Evolutionary conservation across 1,140 invertebrate genomes (phyloP), one percentile per base, ranked within the genome.

Genomic region (Achroia grisella): DNA sequence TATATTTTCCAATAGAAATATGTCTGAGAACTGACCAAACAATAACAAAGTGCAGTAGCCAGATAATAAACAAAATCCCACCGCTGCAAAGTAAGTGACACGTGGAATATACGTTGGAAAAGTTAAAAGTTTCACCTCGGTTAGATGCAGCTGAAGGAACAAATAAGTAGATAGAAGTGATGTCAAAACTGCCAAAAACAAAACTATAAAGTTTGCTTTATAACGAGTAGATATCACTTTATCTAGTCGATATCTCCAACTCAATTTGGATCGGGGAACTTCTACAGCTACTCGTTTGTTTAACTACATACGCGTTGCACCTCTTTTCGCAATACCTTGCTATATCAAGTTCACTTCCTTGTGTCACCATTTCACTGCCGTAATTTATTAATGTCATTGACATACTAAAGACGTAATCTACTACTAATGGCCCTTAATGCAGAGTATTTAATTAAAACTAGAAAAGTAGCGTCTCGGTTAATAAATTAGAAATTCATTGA

Each of bases 181-280:
- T 71, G 81, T 85, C 81, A 83, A 79, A 84, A 85, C 73, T 82
- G 77, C 77, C 80, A 86, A 86, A 86, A 87, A 87, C 83, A 87
- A 86, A 86, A 84, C 85, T 76, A 86, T 87, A 87, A 87, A 87
- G 66, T 86, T 82, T 65, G 71, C 63, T 81, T 74, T 71, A 82
- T 79, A 77, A 77, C 70, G 57, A 65, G 54, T 65, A 68, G 72
- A 75, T 77, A 80, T 68, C 73, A 65, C 63, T 82, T 80, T 79
- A 86, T 82, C 81, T 82, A 74, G 78, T 80, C 69, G 65, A 71
- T 48, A 79, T 80, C 73, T 80, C 77, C 44, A 68, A 80, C 64
- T 78, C 75, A 77, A 78, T 79, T 75, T 79, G 49, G 71, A 68
- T 70, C 52, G 51, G 49, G 44, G 53, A 71, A 66, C 51, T 68